phyloP scores from a whole-genome alignment of 2,888 invertebrate genomes.

The Polyploca ridens region DNA sequence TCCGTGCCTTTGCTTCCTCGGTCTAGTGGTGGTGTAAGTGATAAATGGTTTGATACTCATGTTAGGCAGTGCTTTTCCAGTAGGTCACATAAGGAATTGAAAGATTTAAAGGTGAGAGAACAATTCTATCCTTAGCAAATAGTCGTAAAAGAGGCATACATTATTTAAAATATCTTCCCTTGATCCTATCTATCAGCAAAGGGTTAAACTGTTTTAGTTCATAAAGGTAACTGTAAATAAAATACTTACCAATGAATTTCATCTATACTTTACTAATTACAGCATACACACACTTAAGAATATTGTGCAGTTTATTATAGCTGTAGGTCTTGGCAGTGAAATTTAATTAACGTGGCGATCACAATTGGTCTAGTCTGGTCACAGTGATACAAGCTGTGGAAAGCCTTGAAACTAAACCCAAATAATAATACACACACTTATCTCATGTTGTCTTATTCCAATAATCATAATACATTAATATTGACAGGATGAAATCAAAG shows the following conservation, averaged over 20 bases:
- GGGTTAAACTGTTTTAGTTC: too few relatives aligned
- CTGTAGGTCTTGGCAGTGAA: too few relatives aligned
- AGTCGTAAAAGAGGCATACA: too few relatives aligned
- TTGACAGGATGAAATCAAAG: slow-evolving; percentile 76
- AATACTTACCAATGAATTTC: background rate
- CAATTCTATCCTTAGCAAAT: background rate
- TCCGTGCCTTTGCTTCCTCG: slow-evolving; percentile 58
- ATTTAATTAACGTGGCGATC: too few relatives aligned
- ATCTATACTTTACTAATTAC: background rate
- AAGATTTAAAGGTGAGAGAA: slow-evolving; percentile 67
- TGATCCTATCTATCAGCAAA: too few relatives aligned
- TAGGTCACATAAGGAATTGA: slow-evolving; percentile 63
- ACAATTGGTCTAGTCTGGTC: too few relatives aligned
- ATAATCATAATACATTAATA: slow-evolving; percentile 6
- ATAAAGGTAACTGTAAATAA: too few relatives aligned
- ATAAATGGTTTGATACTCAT: slow-evolving; percentile 57
- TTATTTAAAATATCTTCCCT: too few relatives aligned
- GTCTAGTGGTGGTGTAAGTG: slow-evolving; percentile 24
- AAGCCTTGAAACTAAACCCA: too few relatives aligned
- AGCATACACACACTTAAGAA: background rate
- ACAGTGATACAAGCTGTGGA: too few relatives aligned
- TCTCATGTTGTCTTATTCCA: background rate
- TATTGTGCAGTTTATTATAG: too few relatives aligned
- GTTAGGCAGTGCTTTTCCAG: slow-evolving; percentile 61
- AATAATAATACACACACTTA: background rate